These are phyloP conservation scores for Galeruca laticollis DNA, from an alignment of 2,888 invertebrate species.

Conservation along the genomic window DNA sequence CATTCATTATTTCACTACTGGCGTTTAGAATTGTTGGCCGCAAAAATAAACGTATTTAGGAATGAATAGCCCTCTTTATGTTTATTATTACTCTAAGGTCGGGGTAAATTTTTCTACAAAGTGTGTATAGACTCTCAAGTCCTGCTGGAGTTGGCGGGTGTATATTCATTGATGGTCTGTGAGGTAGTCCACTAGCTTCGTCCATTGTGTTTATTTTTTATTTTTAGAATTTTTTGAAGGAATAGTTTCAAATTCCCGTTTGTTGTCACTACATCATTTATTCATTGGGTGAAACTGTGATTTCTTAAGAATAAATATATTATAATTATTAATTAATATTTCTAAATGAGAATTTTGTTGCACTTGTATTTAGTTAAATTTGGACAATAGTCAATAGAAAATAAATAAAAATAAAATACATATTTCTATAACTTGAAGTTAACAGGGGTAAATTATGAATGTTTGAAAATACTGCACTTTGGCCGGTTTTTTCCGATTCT, in stretches of 20 bases:
- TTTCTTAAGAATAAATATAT: not conserved
- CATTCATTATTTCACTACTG: too few relatives aligned
- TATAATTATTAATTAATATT: not conserved
- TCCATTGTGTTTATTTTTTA: conserved; percentile 57
- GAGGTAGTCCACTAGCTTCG: conserved; percentile 62
- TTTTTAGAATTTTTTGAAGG: conserved; percentile 20
- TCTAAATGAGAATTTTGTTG: not conserved
- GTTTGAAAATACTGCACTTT: too few relatives aligned
- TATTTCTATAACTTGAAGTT: too few relatives aligned
- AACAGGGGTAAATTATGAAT: too few relatives aligned
- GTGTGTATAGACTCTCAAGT: conserved; percentile 63
- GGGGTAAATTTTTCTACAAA: conserved; percentile 75
- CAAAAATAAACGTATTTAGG: too few relatives aligned
- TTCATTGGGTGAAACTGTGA: not conserved
- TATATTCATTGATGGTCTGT: conserved; percentile 65
- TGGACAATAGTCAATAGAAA: not conserved
- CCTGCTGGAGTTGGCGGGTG: conserved; percentile 67
- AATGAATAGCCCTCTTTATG: too few relatives aligned
- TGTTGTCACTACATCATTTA: not conserved
- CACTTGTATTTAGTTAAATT: not conserved
- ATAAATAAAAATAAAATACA: not conserved
- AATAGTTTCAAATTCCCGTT: not conserved
- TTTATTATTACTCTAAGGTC: too few relatives aligned
- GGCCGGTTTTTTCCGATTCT: too few relatives aligned
- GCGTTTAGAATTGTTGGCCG: too few relatives aligned